Evolutionary conservation across 2,888 invertebrate species (phyloP), one percentile per base, ranked within the genome.

Genomic region (Timema cristinae): DNA sequence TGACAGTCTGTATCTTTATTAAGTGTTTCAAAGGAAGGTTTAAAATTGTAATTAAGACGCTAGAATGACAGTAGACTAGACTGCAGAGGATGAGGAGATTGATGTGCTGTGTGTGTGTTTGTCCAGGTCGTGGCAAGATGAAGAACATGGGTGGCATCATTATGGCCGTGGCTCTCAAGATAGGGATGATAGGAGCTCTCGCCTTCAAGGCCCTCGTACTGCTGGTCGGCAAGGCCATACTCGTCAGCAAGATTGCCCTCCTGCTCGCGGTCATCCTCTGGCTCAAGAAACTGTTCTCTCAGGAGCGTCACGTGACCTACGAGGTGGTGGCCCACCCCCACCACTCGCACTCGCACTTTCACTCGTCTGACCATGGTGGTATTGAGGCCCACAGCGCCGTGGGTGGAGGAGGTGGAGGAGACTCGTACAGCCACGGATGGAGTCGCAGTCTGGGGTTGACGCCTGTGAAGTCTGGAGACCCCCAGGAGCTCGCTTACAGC

Each of bases 241-340:
- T 94, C 61, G 89, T 94, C 75, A 92, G 92, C 77, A 94, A 94
- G 86, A 89, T 94, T 70, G 94, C 94, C 5, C 85, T 94, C 10
- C 86, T 94, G 6, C 83, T 94, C 71, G 91, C 94, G 13, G 89
- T 90, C 66, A 90, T 94, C 77, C 91, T 94, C 76, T 93, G 93
- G 51, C 80, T 94, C 79, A 94, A 93, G 85, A 94, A 94, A 79
- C 84, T 94, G 61, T 89, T 94, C 82, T 89, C 89, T 68, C 89
- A 90, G 79, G 91, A 87, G 77, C 89, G 88, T 76, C 88, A 90
- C 81, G 89, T 93, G 50, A 91, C 90, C 0, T 91, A 91, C 79
- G 91, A 91, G 80, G 73, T 76, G 1, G 91, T 91, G 51, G 89
- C 92, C 5, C 90, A 91, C 77, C 88, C 88, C 0, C 90, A 89